These are phyloP conservation scores for Pelecanus crispus DNA, from an alignment of 2,113 vertebrate species.

Conservation along the genomic window DNA sequence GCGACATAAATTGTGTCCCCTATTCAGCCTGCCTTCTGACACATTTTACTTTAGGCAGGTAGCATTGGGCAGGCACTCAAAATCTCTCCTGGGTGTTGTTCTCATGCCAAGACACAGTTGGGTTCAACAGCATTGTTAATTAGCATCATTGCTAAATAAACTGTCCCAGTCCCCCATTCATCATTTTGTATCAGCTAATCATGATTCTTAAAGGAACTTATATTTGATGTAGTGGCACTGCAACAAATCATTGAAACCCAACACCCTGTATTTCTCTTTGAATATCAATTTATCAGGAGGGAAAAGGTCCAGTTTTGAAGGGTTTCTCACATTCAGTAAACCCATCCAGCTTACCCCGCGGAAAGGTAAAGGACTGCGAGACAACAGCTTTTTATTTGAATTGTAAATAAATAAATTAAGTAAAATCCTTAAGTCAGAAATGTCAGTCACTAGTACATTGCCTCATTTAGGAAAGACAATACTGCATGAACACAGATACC, in stretches of 20 bases:
- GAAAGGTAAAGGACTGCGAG: not conserved
- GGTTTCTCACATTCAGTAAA: not conserved
- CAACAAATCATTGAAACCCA: not conserved
- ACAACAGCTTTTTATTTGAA: not conserved
- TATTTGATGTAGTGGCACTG: not conserved
- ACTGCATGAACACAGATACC: not conserved
- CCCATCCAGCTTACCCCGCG: not conserved
- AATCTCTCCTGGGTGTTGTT: not conserved
- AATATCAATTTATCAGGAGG: not conserved
- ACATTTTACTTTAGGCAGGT: not conserved
- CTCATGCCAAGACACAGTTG: not conserved
- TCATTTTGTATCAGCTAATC: not conserved
- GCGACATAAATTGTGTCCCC: not conserved
- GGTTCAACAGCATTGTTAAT: conserved; percentile 15
- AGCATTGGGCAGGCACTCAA: not conserved
- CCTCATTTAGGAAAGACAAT: not conserved
- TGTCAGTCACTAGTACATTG: not conserved
- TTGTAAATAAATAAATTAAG: not conserved
- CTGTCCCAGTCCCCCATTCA: not conserved
- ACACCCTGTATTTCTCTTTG: not conserved
- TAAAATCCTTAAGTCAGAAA: not conserved
- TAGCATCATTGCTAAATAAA: not conserved
- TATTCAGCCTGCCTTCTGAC: not conserved
- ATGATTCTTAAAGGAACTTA: not conserved
- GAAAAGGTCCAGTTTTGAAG: not conserved